Evolutionary conservation across 2,113 vertebrate genomes (phyloP).

Genomic region (Oncorhynchus tshawytscha): DNA sequence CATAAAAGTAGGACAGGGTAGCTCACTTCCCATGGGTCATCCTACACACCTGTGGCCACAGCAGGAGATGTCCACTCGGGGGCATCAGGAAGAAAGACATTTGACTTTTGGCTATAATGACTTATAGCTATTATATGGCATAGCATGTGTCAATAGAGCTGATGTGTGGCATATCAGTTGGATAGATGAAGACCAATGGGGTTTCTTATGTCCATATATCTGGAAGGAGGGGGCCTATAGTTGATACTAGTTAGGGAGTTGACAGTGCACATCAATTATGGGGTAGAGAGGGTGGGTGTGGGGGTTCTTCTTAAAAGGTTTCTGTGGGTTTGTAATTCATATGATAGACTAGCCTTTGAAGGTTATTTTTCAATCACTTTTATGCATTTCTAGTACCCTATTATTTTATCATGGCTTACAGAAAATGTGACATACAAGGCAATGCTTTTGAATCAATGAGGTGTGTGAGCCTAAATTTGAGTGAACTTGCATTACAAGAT

Average conservation of each 20-base stretch:
- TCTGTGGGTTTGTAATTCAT: background rate
- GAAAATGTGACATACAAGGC: background rate
- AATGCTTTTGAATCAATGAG: background rate
- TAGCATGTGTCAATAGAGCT: background rate
- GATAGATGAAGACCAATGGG: background rate
- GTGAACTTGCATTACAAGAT: background rate
- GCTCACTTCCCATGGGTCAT: slow-evolving; percentile 11
- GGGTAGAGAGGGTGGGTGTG: background rate
- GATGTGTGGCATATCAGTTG: background rate
- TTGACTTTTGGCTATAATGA: background rate
- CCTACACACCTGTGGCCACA: slow-evolving; percentile 42
- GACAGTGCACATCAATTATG: background rate
- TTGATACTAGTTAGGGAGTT: background rate
- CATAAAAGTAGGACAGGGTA: slow-evolving; percentile 40
- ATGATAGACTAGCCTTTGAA: background rate
- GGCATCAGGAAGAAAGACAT: background rate
- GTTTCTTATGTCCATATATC: background rate
- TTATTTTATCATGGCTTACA: background rate
- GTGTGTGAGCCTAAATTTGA: background rate
- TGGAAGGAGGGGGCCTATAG: background rate
- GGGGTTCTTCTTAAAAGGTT: background rate
- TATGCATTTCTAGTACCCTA: background rate
- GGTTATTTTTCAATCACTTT: background rate
- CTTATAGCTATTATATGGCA: background rate
- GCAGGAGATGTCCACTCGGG: background rate